Evolutionary conservation across 2,888 invertebrate genomes (phyloP).

Genomic region (Tillus elongatus): DNA sequence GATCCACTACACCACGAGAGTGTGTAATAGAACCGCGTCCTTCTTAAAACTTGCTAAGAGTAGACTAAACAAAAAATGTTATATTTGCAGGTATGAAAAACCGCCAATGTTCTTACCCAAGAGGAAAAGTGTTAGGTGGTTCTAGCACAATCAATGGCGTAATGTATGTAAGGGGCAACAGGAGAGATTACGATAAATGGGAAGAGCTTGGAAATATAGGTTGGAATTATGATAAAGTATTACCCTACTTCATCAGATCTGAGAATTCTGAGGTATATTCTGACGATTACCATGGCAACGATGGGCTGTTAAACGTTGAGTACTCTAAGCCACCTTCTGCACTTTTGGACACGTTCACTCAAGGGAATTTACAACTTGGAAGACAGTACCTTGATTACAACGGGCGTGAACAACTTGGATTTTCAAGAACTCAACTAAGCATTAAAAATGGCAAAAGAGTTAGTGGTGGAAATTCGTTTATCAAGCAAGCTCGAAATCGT

Average conservation of each 20-base stretch:
- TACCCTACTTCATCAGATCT: slow-evolving; percentile 77
- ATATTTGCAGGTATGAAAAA: slow-evolving; percentile 55
- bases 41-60: not conserved
- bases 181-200: slow-evolving; percentile 75
- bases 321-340: slow-evolving; percentile 65
- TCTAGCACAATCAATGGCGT: slow-evolving; percentile 74
- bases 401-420: slow-evolving; percentile 57
- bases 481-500: slow-evolving; percentile 61
- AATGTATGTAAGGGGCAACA: slow-evolving; percentile 73
- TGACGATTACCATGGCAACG: slow-evolving; percentile 54
- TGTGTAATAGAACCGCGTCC: not conserved
- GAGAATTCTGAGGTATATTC: slow-evolving; percentile 70
- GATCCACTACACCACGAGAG: too few species aligned
- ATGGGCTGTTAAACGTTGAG: slow-evolving; percentile 64
- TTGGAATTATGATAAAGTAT: slow-evolving; percentile 74
- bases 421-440: slow-evolving; percentile 52
- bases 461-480: slow-evolving; percentile 72
- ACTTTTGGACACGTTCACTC: slow-evolving; percentile 51
- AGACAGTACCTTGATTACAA: slow-evolving; percentile 70
- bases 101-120: slow-evolving; percentile 68
- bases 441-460: slow-evolving; percentile 67
- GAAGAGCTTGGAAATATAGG: slow-evolving; percentile 65
- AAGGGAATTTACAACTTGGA: slow-evolving; percentile 66
- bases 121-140: slow-evolving; percentile 78
- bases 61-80: not conserved